Conservation (phyloP, 2,113 vertebrate species). For the Campylomormyrus tamandua region DNA sequence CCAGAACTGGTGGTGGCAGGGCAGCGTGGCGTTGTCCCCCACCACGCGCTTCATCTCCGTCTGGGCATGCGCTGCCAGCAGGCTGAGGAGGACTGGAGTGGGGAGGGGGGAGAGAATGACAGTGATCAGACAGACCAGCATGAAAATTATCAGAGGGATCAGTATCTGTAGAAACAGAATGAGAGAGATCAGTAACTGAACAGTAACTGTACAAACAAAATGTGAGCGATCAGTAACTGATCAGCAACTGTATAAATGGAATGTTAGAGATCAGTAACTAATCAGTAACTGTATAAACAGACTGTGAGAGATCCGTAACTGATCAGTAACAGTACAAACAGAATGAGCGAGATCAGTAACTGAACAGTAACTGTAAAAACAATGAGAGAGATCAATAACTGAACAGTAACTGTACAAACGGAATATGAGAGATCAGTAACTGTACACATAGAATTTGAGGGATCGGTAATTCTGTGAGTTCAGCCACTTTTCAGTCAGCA, state of each 20-base stretch:
- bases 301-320: too few relatives aligned
- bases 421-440: too few relatives aligned
- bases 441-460: not conserved
- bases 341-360: not conserved
- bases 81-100: slow-evolving; percentile 60
- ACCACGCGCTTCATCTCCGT: slow-evolving; percentile 80
- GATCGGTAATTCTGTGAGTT: not conserved
- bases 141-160: not conserved
- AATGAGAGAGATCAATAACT: not conserved
- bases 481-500: not conserved
- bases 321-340: not conserved
- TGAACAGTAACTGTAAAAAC: not conserved
- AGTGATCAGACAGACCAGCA: not conserved
- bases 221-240: not conserved
- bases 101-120: slow-evolving; percentile 6
- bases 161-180: not conserved
- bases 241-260: not conserved
- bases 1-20: slow-evolving; percentile 80
- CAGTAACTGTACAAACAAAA: not conserved
- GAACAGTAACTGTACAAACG: too few relatives aligned
- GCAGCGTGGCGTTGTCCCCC: slow-evolving; percentile 80
- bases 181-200: not conserved
- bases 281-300: too few relatives aligned
- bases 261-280: not conserved
- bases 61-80: slow-evolving; percentile 60